Evolutionary conservation across 2,113 vertebrate species (phyloP), one percentile per base, ranked within the genome.

Genomic region (Caracal caracal): DNA sequence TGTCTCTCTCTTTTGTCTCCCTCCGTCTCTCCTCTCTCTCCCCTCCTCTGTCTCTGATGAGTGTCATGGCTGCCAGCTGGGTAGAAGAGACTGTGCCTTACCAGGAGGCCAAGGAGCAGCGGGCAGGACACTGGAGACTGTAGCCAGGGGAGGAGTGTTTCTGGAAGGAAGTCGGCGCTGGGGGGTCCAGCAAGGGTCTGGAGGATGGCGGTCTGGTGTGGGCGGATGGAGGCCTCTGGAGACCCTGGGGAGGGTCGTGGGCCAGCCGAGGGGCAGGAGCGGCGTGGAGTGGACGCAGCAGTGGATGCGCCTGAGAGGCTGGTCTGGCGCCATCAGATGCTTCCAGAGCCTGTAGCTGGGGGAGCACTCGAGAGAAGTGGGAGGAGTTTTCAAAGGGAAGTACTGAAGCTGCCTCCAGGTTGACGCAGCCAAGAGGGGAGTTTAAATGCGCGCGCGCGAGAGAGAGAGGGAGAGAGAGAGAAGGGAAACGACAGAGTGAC

Each of bases 71-170:
- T 35, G 20, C 26, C 26, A 1, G 2, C n/a, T 51, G 16, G 40
- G 16, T 33, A 19, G n/a, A 82, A 49, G 28, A 75, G 30, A 17
- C 1, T 19, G 2, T 43, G 8, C 28, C 35, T 49, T 35, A 0
- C 10, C 15, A 26, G 19, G 33, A 59, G 11, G 16, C 1, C 2
- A 17, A 16, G 35, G 61, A n/a, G 35, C n/a, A 19, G 16, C 35
- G 28, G 1, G 7, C 4, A 13, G 17, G 6, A 2, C 2, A 13
- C 2, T 1, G 1, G 2, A 3, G 4, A 9, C 35, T 3, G 6
- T 16, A n/a, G 47, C 30, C 33, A 11, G 35, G 61, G 24, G 10
- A 2, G 28, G 26, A 20, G 43, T 1, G 28, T 4, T 66, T 63
- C 17, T 5, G n/a, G n/a, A 30, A 61, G 68, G 79, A 35, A 11